Base-by-base conservation (phyloP, 2,797 vertebrate genomes). In the Steatocranus sp. region DNA sequence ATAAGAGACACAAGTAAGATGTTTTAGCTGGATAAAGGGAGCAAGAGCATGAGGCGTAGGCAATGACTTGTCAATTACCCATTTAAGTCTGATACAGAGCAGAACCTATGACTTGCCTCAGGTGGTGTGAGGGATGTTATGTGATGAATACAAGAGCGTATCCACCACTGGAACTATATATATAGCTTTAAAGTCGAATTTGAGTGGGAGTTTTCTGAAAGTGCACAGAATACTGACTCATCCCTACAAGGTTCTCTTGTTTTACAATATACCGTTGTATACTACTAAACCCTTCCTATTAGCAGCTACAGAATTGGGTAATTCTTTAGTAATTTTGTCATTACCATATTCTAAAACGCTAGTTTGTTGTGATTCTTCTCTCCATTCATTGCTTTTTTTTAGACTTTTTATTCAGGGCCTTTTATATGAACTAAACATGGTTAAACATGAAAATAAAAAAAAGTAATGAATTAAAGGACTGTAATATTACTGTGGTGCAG, bases 51-150 rank as follows among this genome's bases (percentile, higher is more conserved):
- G 53, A 89, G 81, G 49, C 14, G 32, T 77, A 58, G 80, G 83
- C 74, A 86, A 58, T 74, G 81, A 83, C 79, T 80, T 89, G 78
- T 92, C 88, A 85, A 74, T 85, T 92, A 85, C 25, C 79, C 63
- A 38, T 89, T 89, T 85, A 78, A 49, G 63, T 80, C 81, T 83
- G 85, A 92, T 83, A 75, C 41, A 83, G 80, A 6, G 15, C 50
- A 78, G 81, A 86, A 86, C 70, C 76, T 63, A 54, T 81, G 85
- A 56, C 75, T 87, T 66, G 77, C 85, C 80, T 87, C n/a, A 2
- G 63, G 84, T 78, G 49, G 53, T 82, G 83, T 78, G 54, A 54
- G 80, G 38, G 73, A 34, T 74, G 74, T 79, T 85, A 70, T 83
- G 79, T 90, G 89, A 83, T 81, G 80, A 88, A 83, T 82, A 25